Percentiles rank a stretch among this genome's conserved stretches.
Conservation (phyloP, 2,797 vertebrate genomes). For the Lerista edwardsae region DNA sequence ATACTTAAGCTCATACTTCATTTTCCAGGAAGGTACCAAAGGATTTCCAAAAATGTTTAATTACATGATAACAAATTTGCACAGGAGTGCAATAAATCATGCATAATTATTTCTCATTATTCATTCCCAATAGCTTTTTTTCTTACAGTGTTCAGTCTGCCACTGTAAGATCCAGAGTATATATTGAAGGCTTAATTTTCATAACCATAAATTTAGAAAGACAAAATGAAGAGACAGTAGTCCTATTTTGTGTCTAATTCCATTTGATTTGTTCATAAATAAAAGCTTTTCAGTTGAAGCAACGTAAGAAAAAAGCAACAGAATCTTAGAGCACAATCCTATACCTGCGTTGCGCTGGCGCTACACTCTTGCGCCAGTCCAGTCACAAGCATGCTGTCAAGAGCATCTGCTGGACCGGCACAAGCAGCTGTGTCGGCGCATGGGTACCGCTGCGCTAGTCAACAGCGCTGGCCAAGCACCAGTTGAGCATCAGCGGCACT, state of each 20-base stretch:
- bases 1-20: not conserved
- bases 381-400: no score
- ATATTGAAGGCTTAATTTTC: conserved; percentile 39
- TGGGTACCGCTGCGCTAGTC: no score
- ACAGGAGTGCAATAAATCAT: conserved; percentile 40
- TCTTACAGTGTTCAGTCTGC: conserved; percentile 17
- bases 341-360: no score
- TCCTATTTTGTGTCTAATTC: conserved; percentile 28
- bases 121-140: conserved; percentile 16
- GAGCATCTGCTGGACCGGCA: no score
- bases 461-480: no score
- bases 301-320: not conserved
- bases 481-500: no score
- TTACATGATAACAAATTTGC: conserved; percentile 27
- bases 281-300: conserved; percentile 57
- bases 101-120: conserved; percentile 52
- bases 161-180: conserved; percentile 51
- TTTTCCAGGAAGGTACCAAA: conserved; percentile 4
- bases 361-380: no score
- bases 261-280: conserved; percentile 52
- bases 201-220: conserved; percentile 53
- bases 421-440: no score
- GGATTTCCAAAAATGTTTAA: not conserved
- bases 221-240: conserved; percentile 62
- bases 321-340: not conserved